Evolutionary conservation across 2,797 vertebrate genomes (phyloP), one percentile per base, ranked within the genome.

Genomic region (Thunnus albacares): DNA sequence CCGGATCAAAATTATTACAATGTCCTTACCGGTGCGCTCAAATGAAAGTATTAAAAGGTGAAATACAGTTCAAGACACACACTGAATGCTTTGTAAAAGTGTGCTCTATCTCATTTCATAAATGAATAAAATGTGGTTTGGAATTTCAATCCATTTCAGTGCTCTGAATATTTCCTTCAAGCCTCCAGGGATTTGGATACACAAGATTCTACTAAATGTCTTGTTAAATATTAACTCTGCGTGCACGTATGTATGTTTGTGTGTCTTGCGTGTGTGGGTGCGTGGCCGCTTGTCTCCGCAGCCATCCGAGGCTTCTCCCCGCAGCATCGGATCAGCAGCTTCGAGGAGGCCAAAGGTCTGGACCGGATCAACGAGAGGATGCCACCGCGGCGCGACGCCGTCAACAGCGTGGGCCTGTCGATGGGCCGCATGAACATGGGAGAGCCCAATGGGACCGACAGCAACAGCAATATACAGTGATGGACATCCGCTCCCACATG

Each of bases 391-490:
- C 93, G 95, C 3, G 95, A 96, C 2, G 93, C 81, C 20, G 93
- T 96, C 84, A 95, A 94, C 94, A 96, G 95, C 10, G 94, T 96
- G 89, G 96, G 95, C 33, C 87, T 96, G 84, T 95, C 95, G 15
- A 96, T 96, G 95, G 95, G 95, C 65, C 94, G 95, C 85, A 95
- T 96, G 95, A 95, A 96, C 92, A 94, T 96, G 94, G 93, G 93
- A 4, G 96, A 96, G 87, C 93, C 96, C 90, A 96, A 96, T 14
- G 96, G 96, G 75, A 96, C 96, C 33, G 96, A 96, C 81, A 96
- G 93, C 94, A 96, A 96, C 95, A 96, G 96, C 94, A 96, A 96
- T 94, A 95, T 96, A 86, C 95, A 96, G 95, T 96, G 95, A 96
- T 92, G 82, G 74, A 83, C 87, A 28, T 5, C 11, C 62, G 57